Evolutionary conservation across 2,888 invertebrate genomes (phyloP).

Genomic region (Celastrina argiolus): DNA sequence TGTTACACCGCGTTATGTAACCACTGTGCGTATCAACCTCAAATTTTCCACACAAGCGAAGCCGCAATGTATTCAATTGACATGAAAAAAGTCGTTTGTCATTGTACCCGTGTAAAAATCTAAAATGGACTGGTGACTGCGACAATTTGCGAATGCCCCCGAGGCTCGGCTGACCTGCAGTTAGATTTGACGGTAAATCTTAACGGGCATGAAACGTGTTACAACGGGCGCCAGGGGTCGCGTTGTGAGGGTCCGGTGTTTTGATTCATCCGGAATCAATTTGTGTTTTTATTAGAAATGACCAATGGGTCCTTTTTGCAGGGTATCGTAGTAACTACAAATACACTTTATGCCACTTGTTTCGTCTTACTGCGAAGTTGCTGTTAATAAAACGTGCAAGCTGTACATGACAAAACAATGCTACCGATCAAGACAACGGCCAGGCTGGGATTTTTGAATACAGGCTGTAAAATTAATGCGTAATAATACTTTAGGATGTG

Average conservation of each 20-base stretch:
- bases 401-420: no score
- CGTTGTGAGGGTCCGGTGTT: conserved; percentile 16
- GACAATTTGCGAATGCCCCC: conserved; percentile 47
- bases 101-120: conserved; percentile 42
- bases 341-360: no score
- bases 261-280: conserved; percentile 24
- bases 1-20: neutral
- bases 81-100: neutral
- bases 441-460: no score
- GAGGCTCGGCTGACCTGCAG: conserved; percentile 41
- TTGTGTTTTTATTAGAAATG: conserved; percentile 21
- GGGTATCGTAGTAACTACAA: no score
- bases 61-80: conserved; percentile 23
- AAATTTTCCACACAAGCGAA: neutral
- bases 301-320: no score
- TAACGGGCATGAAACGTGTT: conserved; percentile 39
- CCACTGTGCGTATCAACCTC: conserved; percentile 14
- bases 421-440: no score
- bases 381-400: no score
- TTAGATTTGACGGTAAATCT: conserved; percentile 43
- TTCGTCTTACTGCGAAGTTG: no score
- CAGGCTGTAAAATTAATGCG: no score
- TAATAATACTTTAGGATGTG: no score
- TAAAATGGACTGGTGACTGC: conserved; percentile 46
- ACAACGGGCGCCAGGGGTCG: conserved; percentile 26